Percentiles rank a stretch among this genome's conserved stretches.
phyloP scores from a whole-genome alignment of 1,140 invertebrate species.

The Medauroidea extradentata region DNA sequence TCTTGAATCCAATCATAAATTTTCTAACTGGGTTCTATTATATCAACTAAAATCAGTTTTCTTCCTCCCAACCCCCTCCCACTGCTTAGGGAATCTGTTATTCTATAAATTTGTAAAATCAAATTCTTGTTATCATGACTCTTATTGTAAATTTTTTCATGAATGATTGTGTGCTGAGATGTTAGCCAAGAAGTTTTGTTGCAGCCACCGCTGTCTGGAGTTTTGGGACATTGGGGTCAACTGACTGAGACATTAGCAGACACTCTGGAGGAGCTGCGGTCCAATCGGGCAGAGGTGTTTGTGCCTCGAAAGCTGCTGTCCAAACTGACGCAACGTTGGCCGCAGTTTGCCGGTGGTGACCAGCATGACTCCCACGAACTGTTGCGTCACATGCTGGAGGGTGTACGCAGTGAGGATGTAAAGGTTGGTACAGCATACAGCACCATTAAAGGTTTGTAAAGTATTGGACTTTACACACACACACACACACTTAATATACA shows the following conservation, averaged over 20 bases:
- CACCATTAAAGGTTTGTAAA: too few species aligned
- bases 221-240: constrained; percentile 62
- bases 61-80: too few species aligned
- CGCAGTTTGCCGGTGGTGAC: constrained; percentile 86
- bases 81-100: too few species aligned
- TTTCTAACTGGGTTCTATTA: too few species aligned
- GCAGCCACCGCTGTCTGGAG: constrained; percentile 57
- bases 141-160: background rate
- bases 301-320: constrained; percentile 69
- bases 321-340: constrained; percentile 67
- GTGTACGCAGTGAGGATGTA: constrained; percentile 63
- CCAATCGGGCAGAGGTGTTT: constrained; percentile 53
- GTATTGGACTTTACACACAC: too few species aligned
- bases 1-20: too few species aligned
- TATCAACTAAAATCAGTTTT: too few species aligned
- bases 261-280: constrained; percentile 66
- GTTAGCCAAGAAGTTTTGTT: background rate
- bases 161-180: background rate
- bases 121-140: too few species aligned
- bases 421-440: constrained; percentile 25
- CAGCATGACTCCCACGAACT: constrained; percentile 97
- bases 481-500: too few species aligned
- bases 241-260: constrained; percentile 63
- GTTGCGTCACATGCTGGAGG: constrained; percentile 82
- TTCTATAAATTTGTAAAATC: too few species aligned